Evolutionary conservation across 2,888 invertebrate species (phyloP).

Genomic region (Hyposoter didymator): DNA sequence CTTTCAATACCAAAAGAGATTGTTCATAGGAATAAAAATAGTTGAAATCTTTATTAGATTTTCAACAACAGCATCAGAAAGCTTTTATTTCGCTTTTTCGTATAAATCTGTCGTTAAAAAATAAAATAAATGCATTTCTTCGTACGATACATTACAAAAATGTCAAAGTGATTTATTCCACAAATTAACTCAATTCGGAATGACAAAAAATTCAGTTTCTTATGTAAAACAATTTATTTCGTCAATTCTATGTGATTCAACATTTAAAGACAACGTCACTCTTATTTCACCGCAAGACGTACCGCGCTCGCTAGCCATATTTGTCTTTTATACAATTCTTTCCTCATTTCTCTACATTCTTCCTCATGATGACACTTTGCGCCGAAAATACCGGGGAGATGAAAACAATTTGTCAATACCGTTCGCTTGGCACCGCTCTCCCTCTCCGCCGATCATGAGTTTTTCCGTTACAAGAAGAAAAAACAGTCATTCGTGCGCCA

Average conservation of each 20-base stretch:
- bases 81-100: not conserved
- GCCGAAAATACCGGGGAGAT: constrained; percentile 4
- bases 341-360: not conserved
- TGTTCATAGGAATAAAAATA: not conserved
- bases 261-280: constrained; percentile 68
- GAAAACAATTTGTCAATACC: not conserved
- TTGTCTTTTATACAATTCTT: constrained; percentile 7
- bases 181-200: not conserved
- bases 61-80: not conserved
- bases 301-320: not conserved
- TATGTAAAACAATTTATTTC: constrained; percentile 78
- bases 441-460: not conserved
- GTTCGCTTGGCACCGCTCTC: not conserved
- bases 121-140: not conserved
- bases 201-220: constrained; percentile 24
- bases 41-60: not conserved
- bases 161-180: not conserved
- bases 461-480: constrained; percentile 1
- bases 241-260: constrained; percentile 74
- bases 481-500: not conserved
- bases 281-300: constrained; percentile 33
- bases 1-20: not conserved
- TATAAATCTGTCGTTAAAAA: not conserved
- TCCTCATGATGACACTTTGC: constrained; percentile 6
- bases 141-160: not conserved